phyloP scores from a whole-genome alignment of 2,888 invertebrate species.

The Phytoseiulus persimilis region DNA sequence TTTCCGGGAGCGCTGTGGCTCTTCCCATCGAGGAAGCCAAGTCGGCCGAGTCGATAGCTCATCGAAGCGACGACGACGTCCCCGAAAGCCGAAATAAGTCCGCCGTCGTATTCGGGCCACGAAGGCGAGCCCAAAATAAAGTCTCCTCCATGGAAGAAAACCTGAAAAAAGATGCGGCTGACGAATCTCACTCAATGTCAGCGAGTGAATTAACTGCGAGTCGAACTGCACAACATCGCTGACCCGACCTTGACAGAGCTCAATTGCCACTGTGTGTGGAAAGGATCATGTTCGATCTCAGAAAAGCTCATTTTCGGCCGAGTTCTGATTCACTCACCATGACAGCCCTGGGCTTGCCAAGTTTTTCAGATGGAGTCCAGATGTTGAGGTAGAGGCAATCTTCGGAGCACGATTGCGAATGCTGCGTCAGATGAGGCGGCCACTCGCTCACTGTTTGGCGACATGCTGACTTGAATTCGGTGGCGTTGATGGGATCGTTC shows the following conservation, averaged over 20 bases:
- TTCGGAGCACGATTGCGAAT: constrained; percentile 5
- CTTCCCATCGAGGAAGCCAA: constrained; percentile 31
- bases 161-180: not conserved
- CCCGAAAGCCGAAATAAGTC: constrained; percentile 33
- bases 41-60: constrained; percentile 31
- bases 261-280: too few species aligned
- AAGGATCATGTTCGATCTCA: too few species aligned
- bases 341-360: not conserved
- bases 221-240: too few species aligned
- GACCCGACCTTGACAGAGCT: too few species aligned
- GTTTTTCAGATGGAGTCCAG: constrained; percentile 15
- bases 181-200: too few species aligned
- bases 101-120: constrained; percentile 33
- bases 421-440: constrained; percentile 9
- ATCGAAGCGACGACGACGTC: constrained; percentile 28
- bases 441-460: not conserved
- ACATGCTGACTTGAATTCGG: constrained; percentile 17
- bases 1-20: constrained; percentile 36
- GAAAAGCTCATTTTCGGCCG: not conserved
- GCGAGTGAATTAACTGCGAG: too few species aligned
- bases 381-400: constrained; percentile 30
- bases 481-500: constrained; percentile 11
- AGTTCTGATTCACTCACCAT: not conserved
- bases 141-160: constrained; percentile 24
- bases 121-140: constrained; percentile 16